phyloP scores from a whole-genome alignment of 2,113 vertebrate genomes.

The Orcinus orca region DNA sequence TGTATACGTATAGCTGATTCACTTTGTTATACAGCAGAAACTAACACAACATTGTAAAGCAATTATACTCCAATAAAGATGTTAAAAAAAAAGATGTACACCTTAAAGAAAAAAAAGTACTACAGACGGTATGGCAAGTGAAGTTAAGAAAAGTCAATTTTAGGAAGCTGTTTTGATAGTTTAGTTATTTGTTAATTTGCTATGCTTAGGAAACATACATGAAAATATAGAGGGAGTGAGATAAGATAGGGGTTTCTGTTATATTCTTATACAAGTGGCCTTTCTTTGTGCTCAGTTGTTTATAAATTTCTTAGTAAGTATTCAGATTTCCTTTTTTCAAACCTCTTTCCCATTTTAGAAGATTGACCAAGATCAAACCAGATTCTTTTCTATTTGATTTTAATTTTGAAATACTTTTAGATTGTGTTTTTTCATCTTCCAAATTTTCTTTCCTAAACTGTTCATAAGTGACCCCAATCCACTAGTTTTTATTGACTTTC shows the following conservation, averaged over 20 bases:
- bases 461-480: not conserved
- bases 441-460: constrained; percentile 7
- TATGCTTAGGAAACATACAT: constrained; percentile 28
- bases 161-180: constrained; percentile 10
- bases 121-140: not conserved
- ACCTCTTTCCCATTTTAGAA: constrained; percentile 12
- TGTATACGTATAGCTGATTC: too few species aligned
- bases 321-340: constrained; percentile 1
- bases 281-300: constrained; percentile 40
- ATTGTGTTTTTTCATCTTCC: constrained; percentile 38
- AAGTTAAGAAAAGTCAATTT: constrained; percentile 50
- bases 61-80: too few species aligned
- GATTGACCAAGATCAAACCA: constrained; percentile 15
- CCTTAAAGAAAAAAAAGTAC: not conserved
- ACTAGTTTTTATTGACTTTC: constrained; percentile 23
- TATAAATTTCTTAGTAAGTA: constrained; percentile 33
- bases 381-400: constrained; percentile 37
- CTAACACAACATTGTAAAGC: too few species aligned
- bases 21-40: too few species aligned
- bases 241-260: not conserved
- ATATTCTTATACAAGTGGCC: constrained; percentile 1
- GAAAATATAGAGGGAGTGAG: not conserved
- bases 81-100: too few species aligned
- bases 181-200: constrained; percentile 49
- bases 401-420: constrained; percentile 47